These are phyloP conservation scores for Centropus bengalensis DNA, from an alignment of 2,113 vertebrate genomes.

Conservation along the genomic window DNA sequence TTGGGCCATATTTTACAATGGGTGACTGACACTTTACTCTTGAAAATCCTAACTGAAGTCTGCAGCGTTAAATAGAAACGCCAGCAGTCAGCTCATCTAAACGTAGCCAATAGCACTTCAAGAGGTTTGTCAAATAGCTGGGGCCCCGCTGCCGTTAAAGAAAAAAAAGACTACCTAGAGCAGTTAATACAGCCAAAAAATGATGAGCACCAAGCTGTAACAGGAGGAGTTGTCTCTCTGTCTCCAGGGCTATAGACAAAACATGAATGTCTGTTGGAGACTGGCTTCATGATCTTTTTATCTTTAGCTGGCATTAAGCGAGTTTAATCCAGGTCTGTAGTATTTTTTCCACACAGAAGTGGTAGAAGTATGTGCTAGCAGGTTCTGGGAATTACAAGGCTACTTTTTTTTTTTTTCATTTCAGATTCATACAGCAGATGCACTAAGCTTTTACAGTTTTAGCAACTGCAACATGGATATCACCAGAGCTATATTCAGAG, in stretches of 20 bases:
- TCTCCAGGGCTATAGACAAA: background rate
- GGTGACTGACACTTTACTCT: background rate
- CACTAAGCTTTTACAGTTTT: background rate
- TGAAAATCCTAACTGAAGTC: background rate
- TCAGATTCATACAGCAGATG: background rate
- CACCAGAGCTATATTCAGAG: background rate
- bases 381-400: background rate
- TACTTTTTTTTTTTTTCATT: background rate
- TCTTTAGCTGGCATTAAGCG: background rate
- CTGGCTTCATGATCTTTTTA: background rate
- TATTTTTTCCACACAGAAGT: background rate
- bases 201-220: background rate
- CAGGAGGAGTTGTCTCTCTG: background rate
- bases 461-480: background rate
- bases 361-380: background rate
- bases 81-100: background rate
- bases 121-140: background rate
- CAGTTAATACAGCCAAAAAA: background rate
- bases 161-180: background rate
- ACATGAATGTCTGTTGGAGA: background rate
- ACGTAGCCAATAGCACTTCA: background rate
- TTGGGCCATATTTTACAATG: background rate
- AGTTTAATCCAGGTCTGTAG: background rate
- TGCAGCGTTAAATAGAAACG: background rate
- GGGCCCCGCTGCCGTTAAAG: background rate